Evolutionary conservation across 2,797 vertebrate genomes (phyloP).

Genomic region (Epinephelus awoara): DNA sequence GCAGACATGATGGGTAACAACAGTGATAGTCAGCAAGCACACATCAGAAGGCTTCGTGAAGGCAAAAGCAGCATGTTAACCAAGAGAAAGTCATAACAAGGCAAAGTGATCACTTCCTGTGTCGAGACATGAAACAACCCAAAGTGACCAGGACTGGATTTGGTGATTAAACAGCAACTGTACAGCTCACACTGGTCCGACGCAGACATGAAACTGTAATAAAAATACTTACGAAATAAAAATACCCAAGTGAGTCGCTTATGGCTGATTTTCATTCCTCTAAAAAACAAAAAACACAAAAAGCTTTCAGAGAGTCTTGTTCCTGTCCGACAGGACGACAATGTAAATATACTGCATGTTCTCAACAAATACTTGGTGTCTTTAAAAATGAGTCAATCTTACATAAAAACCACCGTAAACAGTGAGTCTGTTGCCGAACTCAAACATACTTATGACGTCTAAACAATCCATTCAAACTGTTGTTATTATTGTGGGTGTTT

Average conservation of each 20-base stretch:
- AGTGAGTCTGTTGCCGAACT: not conserved
- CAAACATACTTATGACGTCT: not conserved
- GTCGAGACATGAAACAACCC: not conserved
- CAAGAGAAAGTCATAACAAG: constrained; percentile 55
- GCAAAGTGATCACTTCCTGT: constrained; percentile 58
- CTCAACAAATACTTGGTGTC: constrained; percentile 40
- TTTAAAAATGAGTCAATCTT: constrained; percentile 7
- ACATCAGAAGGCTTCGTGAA: constrained; percentile 68
- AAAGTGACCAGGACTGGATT: constrained; percentile 44
- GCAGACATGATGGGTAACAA: constrained; percentile 33
- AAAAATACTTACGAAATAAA: constrained; percentile 50
- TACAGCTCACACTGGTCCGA: constrained; percentile 56
- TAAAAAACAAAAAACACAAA: constrained; percentile 22
- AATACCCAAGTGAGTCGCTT: constrained; percentile 56
- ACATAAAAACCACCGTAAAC: constrained; percentile 13
- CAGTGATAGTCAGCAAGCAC: constrained; percentile 49
- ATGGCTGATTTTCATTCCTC: constrained; percentile 74
- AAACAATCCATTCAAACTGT: not conserved
- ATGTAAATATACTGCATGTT: constrained; percentile 44
- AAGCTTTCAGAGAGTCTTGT: not conserved
- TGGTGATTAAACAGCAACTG: constrained; percentile 46
- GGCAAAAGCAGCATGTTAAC: constrained; percentile 72
- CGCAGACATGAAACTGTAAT: constrained; percentile 47
- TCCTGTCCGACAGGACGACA: constrained; percentile 29
- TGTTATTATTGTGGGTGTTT: not conserved